A percentile compares a stretch with the other conserved stretches of the same genome.
Evolutionary conservation across 2,113 vertebrate species (phyloP).

Genomic region (Xenopus tropicalis): DNA sequence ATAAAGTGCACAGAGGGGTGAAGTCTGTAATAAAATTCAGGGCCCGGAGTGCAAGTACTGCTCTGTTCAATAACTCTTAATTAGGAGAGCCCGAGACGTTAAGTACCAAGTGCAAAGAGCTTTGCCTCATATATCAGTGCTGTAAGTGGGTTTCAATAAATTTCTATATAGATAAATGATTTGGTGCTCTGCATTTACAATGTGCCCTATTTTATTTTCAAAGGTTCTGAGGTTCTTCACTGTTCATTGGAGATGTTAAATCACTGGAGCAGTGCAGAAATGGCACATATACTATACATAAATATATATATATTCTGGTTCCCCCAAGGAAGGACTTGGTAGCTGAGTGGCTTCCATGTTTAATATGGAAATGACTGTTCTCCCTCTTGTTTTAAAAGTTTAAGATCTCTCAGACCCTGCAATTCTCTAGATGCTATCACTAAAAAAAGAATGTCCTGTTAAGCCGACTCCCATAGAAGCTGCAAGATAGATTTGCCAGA

Average conservation of each 20-base stretch:
- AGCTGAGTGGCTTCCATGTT: too few species aligned
- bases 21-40: constrained; percentile 7
- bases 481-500: too few species aligned
- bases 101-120: constrained; percentile 14
- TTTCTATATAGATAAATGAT: constrained; percentile 23
- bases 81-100: constrained; percentile 15
- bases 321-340: too few species aligned
- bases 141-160: constrained; percentile 15
- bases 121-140: constrained; percentile 28
- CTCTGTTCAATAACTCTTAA: constrained; percentile 25
- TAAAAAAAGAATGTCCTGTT: too few species aligned
- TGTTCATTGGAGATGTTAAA: constrained; percentile 4
- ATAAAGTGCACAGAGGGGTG: constrained; percentile 14
- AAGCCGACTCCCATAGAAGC: too few species aligned
- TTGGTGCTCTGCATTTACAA: background rate
- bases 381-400: too few species aligned
- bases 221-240: background rate
- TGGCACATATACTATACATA: too few species aligned
- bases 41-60: background rate
- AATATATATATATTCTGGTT: too few species aligned
- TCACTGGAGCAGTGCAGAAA: background rate
- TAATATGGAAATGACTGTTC: too few species aligned
- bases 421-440: too few species aligned
- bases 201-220: background rate
- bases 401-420: too few species aligned